These are phyloP conservation scores for Chiroxiphia lanceolata DNA, from an alignment of 2,797 vertebrate species.

Conservation along the genomic window DNA sequence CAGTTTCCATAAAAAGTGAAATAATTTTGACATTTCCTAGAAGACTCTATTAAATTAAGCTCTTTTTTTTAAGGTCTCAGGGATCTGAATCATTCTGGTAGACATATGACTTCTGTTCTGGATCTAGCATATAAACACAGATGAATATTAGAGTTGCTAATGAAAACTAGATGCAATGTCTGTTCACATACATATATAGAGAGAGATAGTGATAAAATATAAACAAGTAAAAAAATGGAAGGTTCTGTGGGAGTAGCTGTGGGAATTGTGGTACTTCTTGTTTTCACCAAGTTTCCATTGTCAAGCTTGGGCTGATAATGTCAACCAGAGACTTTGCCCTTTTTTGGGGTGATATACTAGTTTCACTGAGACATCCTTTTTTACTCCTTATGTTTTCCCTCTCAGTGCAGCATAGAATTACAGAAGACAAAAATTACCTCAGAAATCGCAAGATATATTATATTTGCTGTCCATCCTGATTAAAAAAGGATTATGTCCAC, in stretches of 20 bases:
- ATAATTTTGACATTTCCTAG: background rate
- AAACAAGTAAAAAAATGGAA: background rate
- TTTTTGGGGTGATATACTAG: background rate
- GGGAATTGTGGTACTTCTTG: background rate
- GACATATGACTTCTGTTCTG: constrained; percentile 31
- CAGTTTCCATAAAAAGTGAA: background rate
- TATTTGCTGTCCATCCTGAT: background rate
- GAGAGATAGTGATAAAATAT: background rate
- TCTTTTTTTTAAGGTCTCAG: background rate
- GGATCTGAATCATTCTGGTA: constrained; percentile 11
- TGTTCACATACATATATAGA: background rate
- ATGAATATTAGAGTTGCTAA: constrained; percentile 26
- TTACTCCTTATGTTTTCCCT: background rate
- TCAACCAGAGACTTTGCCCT: background rate
- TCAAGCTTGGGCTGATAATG: background rate
- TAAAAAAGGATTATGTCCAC: background rate
- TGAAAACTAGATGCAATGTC: background rate
- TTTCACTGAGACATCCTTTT: background rate
- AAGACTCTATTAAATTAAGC: background rate
- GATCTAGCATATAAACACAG: background rate
- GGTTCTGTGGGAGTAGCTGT: background rate
- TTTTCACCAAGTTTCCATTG: background rate
- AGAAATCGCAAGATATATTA: background rate
- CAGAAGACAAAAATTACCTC: constrained; percentile 5
- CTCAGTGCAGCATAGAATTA: background rate